Evolutionary conservation across 1,140 invertebrate genomes (phyloP).

Genomic region (Pogonus chalceus): DNA sequence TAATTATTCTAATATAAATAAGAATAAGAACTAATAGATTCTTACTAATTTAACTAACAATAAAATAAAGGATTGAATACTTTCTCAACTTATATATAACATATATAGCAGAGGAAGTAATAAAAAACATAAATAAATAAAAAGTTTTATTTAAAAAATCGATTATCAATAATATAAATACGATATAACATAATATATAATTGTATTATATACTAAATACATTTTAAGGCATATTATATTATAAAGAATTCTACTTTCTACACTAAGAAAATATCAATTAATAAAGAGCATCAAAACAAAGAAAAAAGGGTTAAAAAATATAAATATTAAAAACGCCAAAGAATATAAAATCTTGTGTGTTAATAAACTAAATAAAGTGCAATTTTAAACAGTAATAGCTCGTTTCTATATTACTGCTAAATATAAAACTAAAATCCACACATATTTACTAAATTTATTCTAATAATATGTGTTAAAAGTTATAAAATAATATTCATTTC

Average conservation of each 20-base stretch:
- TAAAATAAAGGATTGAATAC: no score
- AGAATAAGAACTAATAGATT: no score
- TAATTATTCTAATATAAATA: no score
- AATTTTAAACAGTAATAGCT: not conserved
- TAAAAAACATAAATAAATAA: constrained; percentile 11
- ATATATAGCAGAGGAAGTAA: no score
- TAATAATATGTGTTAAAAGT: constrained; percentile 4
- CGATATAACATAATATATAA: constrained; percentile 7
- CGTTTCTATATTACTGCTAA: constrained; percentile 1
- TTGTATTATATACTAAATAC: not conserved
- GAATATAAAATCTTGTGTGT: not conserved
- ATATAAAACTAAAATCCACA: not conserved
- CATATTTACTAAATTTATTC: constrained; percentile 1
- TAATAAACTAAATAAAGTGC: not conserved
- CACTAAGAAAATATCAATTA: no score
- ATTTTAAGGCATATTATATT: not conserved
- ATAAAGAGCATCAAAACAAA: no score
- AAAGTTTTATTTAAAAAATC: constrained; percentile 10
- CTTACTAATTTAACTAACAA: no score
- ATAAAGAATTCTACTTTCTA: not conserved
- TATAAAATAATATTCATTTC: no score
- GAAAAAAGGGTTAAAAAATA: no score
- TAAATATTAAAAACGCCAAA: not conserved
- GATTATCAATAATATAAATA: constrained; percentile 1
- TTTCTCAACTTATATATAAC: no score